Conservation (phyloP, 2,797 vertebrate genomes). For the Peromyscus eremicus region DNA sequence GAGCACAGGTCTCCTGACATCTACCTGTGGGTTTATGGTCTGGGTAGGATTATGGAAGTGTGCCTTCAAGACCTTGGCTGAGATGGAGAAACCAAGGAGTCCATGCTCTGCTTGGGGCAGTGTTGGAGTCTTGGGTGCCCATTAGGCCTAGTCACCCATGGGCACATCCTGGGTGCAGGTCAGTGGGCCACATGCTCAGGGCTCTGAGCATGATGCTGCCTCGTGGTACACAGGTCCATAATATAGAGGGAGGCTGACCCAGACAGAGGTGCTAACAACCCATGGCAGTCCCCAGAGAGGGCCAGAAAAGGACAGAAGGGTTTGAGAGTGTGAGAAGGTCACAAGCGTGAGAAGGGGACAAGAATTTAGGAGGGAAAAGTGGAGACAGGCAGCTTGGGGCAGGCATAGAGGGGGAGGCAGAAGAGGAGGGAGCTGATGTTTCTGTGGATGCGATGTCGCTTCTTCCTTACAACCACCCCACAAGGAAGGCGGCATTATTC, state of each 20-base stretch:
- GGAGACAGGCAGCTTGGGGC: background rate
- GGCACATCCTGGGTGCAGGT: background rate
- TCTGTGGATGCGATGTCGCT: background rate
- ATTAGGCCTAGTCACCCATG: background rate
- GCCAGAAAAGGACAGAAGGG: background rate
- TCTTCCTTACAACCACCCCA: background rate
- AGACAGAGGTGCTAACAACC: background rate
- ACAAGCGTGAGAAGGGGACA: rapidly evolving
- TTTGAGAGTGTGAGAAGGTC: background rate
- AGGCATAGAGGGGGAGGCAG: background rate
- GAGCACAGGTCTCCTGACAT: background rate
- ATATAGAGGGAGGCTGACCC: background rate
- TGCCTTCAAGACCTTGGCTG: background rate
- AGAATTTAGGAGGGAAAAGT: background rate
- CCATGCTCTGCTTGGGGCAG: background rate
- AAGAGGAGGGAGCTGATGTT: background rate
- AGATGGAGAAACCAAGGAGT: background rate
- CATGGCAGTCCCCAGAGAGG: background rate
- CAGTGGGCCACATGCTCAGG: background rate
- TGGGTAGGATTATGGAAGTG: background rate
- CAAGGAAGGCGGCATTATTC: background rate
- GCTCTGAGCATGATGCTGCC: background rate
- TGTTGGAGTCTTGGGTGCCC: background rate
- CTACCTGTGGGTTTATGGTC: background rate
- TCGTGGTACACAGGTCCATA: background rate